Conservation (phyloP, 2,888 invertebrate genomes). For the Hyles lineata region DNA sequence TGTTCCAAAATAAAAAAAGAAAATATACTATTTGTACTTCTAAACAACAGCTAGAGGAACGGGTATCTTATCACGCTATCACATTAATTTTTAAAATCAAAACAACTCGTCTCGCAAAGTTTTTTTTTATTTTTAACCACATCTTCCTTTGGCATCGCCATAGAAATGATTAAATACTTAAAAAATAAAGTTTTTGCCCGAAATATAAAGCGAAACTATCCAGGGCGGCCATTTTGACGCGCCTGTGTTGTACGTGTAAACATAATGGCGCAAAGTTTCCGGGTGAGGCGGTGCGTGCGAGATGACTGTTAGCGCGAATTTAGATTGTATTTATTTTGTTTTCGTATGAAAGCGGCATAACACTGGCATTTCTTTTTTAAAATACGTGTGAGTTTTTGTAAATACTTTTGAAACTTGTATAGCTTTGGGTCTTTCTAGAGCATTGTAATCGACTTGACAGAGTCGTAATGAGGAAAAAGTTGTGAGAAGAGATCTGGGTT, state of each 20-base stretch:
- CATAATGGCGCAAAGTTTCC: slow-evolving; percentile 45
- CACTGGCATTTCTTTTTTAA: slow-evolving; percentile 2
- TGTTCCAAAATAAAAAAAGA: no score
- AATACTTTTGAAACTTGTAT: not conserved
- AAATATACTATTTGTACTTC: no score
- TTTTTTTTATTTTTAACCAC: no score
- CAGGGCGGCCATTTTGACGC: not conserved
- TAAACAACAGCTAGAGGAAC: no score
- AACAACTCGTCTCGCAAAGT: no score
- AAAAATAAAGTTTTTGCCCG: not conserved
- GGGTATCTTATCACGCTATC: no score
- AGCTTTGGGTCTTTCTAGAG: not conserved
- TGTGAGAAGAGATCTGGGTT: no score
- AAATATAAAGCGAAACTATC: not conserved
- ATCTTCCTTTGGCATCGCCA: no score
- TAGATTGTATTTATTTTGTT: slow-evolving; percentile 31
- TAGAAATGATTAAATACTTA: not conserved
- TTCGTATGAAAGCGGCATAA: slow-evolving; percentile 20
- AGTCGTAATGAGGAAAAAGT: no score
- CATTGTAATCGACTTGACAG: no score
- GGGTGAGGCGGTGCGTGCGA: slow-evolving; percentile 32
- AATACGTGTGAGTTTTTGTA: slow-evolving; percentile 15
- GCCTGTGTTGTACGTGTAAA: slow-evolving; percentile 17
- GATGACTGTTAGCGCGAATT: slow-evolving; percentile 31
- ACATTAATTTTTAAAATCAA: no score